These are phyloP conservation scores for Xenopus petersii DNA, from an alignment of 2,797 vertebrate genomes.

Conservation along the genomic window DNA sequence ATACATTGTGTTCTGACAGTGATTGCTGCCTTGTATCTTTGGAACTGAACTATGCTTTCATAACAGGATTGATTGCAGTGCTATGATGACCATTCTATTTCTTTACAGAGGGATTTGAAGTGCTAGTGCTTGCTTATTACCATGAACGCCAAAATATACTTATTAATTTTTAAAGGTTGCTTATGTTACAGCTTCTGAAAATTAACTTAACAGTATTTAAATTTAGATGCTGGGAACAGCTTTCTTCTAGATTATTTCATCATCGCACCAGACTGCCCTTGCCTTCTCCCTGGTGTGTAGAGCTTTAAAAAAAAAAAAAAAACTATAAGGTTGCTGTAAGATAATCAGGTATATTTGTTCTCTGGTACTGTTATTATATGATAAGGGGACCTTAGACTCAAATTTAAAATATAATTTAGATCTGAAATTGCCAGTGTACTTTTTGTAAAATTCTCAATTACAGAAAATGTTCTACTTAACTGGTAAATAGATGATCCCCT, in stretches of 20 bases:
- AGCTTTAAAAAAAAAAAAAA: conserved; percentile 19
- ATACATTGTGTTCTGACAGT: background rate
- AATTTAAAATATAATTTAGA: conserved; percentile 49
- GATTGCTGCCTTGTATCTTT: background rate
- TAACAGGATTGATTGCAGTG: background rate
- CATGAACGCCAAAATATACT: conserved; percentile 30
- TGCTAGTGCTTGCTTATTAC: conserved; percentile 32
- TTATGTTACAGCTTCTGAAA: conserved; percentile 44
- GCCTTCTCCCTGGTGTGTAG: conserved; percentile 7
- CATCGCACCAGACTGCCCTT: conserved; percentile 37
- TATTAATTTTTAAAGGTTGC: conserved; percentile 43
- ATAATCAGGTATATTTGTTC: conserved; percentile 49
- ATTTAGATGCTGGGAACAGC: conserved; percentile 34
- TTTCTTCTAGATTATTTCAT: conserved; percentile 36
- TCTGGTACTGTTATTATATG: conserved; percentile 22
- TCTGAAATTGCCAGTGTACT: conserved; percentile 32
- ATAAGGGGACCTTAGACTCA: conserved; percentile 41
- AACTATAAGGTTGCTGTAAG: conserved; percentile 35
- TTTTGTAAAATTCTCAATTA: conserved; percentile 31
- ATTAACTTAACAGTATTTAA: conserved; percentile 45
- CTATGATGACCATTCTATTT: conserved; percentile 20
- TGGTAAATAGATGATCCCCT: background rate
- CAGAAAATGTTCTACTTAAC: conserved; percentile 2
- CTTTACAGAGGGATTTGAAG: conserved; percentile 7
- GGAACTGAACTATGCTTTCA: background rate